Conservation (phyloP, 2,888 invertebrate species). For the Standfussiana lucernea region DNA sequence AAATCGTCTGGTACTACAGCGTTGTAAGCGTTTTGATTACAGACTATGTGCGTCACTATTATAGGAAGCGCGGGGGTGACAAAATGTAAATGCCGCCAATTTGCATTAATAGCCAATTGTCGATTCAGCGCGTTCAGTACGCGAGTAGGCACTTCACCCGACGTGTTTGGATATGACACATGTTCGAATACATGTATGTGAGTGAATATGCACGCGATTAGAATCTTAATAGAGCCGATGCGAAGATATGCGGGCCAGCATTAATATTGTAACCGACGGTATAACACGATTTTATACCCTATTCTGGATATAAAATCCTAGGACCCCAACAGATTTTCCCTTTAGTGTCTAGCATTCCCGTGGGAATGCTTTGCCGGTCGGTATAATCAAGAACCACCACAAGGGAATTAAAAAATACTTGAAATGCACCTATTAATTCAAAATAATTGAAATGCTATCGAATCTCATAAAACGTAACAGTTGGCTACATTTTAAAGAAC, state of each 20-base stretch:
- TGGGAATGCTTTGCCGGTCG: slow-evolving; percentile 47
- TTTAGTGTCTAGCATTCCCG: slow-evolving; percentile 31
- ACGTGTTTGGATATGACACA: slow-evolving; percentile 88
- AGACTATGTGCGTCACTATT: slow-evolving; percentile 50
- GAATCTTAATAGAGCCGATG: slow-evolving; percentile 76
- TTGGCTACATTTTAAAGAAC: slow-evolving; percentile 33
- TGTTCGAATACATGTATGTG: slow-evolving; percentile 80
- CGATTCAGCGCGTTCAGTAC: slow-evolving; percentile 80
- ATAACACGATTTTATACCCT: slow-evolving; percentile 50
- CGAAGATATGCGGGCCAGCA: slow-evolving; percentile 70
- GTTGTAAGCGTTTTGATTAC: slow-evolving; percentile 74
- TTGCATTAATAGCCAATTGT: slow-evolving; percentile 85
- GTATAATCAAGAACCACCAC: slow-evolving; percentile 18
- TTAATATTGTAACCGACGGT: slow-evolving; percentile 65
- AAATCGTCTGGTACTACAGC: slow-evolving; percentile 73
- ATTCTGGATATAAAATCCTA: slow-evolving; percentile 55
- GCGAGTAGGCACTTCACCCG: slow-evolving; percentile 73
- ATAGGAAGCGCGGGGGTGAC: slow-evolving; percentile 71
- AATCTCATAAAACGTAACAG: slow-evolving; percentile 45
- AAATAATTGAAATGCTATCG: slow-evolving; percentile 45
- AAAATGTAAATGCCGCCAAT: slow-evolving; percentile 78
- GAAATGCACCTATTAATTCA: slow-evolving; percentile 43
- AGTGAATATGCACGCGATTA: slow-evolving; percentile 72
- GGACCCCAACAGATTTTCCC: slow-evolving; percentile 32
- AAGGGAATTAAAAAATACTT: slow-evolving; percentile 27